These are phyloP conservation scores for Micrastur ruficollis DNA, from an alignment of 2,797 vertebrate species.

Conservation along the genomic window DNA sequence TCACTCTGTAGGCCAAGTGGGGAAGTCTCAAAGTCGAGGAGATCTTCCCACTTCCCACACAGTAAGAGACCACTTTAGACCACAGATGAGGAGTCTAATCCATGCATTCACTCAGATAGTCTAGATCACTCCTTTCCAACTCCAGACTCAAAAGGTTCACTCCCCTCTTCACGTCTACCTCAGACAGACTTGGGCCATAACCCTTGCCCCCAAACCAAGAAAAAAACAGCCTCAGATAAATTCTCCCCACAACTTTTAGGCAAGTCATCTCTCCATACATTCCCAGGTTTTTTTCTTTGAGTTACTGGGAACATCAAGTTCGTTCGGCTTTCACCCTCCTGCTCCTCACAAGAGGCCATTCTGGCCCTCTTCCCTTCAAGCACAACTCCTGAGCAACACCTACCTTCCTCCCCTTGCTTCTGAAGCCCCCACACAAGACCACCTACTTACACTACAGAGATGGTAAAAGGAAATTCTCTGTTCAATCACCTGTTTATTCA, in stretches of 20 bases:
- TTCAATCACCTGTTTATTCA: neutral
- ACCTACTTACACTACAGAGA: neutral
- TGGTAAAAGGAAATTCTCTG: neutral
- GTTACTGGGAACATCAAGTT: neutral
- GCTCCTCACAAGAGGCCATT: rapidly evolving
- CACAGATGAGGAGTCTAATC: neutral
- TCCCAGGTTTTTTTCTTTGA: neutral
- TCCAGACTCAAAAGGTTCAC: neutral
- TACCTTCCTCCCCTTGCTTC: rapidly evolving
- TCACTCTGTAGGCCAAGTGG: neutral
- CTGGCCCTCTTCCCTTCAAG: neutral
- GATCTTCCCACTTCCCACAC: neutral
- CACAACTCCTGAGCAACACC: neutral
- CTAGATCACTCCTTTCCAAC: neutral
- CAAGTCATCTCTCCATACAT: neutral
- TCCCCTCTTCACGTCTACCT: neutral
- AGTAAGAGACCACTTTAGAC: neutral
- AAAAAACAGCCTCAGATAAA: neutral
- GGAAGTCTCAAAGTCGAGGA: neutral
- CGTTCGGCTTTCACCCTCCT: neutral
- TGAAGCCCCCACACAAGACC: neutral
- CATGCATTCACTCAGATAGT: neutral
- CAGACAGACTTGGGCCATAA: neutral
- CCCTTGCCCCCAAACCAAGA: neutral
- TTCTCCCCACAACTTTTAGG: neutral